These are phyloP conservation scores for Mellivora capensis DNA, from an alignment of 2,113 vertebrate species.

Conservation along the genomic window DNA sequence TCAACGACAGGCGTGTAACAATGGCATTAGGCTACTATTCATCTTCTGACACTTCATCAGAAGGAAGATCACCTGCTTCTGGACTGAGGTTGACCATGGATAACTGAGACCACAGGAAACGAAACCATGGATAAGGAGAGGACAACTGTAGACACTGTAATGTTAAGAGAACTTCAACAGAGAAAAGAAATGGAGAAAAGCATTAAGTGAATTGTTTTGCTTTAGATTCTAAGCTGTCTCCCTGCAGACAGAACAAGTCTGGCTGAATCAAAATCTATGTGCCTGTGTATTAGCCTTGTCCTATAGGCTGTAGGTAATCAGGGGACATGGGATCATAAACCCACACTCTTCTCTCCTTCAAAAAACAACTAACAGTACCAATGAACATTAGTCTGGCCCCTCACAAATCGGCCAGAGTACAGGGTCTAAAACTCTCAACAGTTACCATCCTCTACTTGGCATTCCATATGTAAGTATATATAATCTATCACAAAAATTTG, in stretches of 20 bases:
- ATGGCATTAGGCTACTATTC: neutral
- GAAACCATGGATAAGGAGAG: neutral
- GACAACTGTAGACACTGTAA: neutral
- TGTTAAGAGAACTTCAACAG: neutral
- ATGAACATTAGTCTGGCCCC: neutral
- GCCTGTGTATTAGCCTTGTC: neutral
- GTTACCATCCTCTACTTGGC: neutral
- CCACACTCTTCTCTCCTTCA: neutral
- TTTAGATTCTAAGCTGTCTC: neutral
- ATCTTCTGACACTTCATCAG: neutral
- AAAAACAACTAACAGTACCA: neutral
- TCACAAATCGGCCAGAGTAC: neutral
- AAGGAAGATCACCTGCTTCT: neutral
- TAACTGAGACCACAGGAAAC: neutral
- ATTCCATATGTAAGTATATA: neutral
- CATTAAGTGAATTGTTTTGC: neutral
- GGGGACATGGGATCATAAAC: neutral
- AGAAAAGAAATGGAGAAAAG: constrained; percentile 1
- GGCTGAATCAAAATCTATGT: neutral
- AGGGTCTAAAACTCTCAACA: neutral
- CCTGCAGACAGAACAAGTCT: constrained; percentile 3
- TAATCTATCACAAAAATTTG: neutral
- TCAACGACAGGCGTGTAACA: neutral
- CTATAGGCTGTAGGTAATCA: neutral
- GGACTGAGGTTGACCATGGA: neutral